Evolutionary conservation across 2,797 vertebrate genomes (phyloP), one percentile per base, ranked within the genome.

Genomic region (Yasuhikotakia modesta): DNA sequence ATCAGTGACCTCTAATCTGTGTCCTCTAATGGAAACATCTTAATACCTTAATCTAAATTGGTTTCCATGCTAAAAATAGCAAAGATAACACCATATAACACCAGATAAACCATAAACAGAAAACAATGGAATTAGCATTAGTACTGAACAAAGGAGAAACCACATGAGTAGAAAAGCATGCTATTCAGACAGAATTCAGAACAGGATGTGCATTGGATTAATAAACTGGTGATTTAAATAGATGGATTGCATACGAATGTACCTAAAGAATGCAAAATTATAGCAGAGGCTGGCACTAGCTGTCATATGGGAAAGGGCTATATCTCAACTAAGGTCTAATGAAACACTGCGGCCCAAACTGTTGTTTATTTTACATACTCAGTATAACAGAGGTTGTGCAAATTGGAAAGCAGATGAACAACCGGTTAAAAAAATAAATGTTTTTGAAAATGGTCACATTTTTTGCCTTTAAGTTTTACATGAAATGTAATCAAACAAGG

Each of bases 21-120:
- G 46, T 84, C 60, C 61, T 77, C n/a, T n/a, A n/a, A 81, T 84
- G 77, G 81, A 81, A 84, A 85, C 79, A 69, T 74, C 81, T n/a
- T 76, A 78, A 77, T 61, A 73, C 72, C 72, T 58, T 82, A 73
- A 84, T 77, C 57, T 77, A 74, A 81, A 86, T 27, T 46, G 24
- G 65, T 52, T 79, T 57, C 39, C 57, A 64, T 73, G 69, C 55
- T 58, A 68, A 32, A 77, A 75, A 83, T 76, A 60, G 73, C 53
- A 48, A 39, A 7, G 21, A 63, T 72, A 63, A 75, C 68, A 66
- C n/a, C n/a, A n/a, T n/a, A n/a, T n/a, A n/a, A n/a, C n/a, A n/a
- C n/a, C n/a, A n/a, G 74, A 82, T 73, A 79, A 79, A 85, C 65
- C 68, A 70, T 21, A 65, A 78, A 80, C 76, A 64, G 78, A 79